Evolutionary conservation across 2,888 invertebrate genomes (phyloP), one percentile per base, ranked within the genome.

Genomic region (Baccha elongata): DNA sequence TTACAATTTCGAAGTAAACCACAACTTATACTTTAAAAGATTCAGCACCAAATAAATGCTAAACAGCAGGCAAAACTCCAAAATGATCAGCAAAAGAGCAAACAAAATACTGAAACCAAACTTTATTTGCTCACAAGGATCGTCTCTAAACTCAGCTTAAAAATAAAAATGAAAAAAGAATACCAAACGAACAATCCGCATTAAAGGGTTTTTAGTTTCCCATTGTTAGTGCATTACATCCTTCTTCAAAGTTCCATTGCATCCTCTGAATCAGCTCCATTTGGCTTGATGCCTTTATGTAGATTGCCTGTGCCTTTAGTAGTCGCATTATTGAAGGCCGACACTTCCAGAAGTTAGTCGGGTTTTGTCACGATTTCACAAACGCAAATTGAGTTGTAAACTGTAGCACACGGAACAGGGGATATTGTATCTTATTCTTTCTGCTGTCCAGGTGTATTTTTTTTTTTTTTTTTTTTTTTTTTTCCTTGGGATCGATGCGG

Each of bases 341-440:
- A 68, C 68, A 53, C 40, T 32, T 6, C 73, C 67, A 68, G 79
- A 48, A 80, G 74, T 74, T 62, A 60, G 71, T 76, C 69, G 81
- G 65, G 65, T 76, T 81, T 75, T 75, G 81, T 81, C 81, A 81
- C 81, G 81, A 81, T 76, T 81, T 71, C 21, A 62, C 62, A 67
- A 65, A 72, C 26, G 65, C 72, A 72, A 81, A 81, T 81, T 81
- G 76, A 81, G 81, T 81, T 81, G 81, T 81, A 81, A 81, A 81
- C 71, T 72, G 81, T 76, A 42, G 75, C 60, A 75, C n/a, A 75
- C n/a, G 71, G 76, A 81, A 75, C 81, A 67, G 75, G 55, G 71
- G 23, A 53, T 53, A 81, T 67, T 67, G 65, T 74, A 44, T 55
- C 15, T 35, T 40, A 23, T 44, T 60, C 48, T 10, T 37, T 44